A percentile compares a stretch with the other conserved stretches of the same genome.
Conservation (phyloP, 1,140 invertebrate species). For the Ridgeia piscesae region DNA sequence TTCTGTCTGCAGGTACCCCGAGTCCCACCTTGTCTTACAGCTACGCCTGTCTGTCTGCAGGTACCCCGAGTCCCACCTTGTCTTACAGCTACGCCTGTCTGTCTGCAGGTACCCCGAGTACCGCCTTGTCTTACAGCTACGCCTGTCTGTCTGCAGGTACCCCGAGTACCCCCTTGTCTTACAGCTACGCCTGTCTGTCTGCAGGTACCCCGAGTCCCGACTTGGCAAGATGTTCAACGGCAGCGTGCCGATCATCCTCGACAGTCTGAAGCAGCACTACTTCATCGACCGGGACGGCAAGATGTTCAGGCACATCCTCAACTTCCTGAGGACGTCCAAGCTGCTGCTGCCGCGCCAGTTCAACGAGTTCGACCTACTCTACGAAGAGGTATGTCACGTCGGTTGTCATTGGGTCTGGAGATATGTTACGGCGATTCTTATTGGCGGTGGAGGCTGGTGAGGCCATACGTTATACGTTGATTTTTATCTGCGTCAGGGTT, state of each 20-base stretch:
- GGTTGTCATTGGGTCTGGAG: not conserved
- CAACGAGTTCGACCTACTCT: conserved; percentile 81
- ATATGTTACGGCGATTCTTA: too few species aligned
- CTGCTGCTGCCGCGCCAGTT: conserved; percentile 86
- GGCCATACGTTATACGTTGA: too few species aligned
- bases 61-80: too few species aligned
- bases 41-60: too few species aligned
- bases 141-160: too few species aligned
- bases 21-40: too few species aligned
- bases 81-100: too few species aligned
- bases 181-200: conserved; percentile 31
- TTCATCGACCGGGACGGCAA: conserved; percentile 95
- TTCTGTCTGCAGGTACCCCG: too few species aligned
- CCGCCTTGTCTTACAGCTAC: too few species aligned
- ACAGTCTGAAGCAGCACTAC: conserved; percentile 95
- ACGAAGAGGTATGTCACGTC: conserved; percentile 77
- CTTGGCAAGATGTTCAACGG: conserved; percentile 93
- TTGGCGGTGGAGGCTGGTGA: too few species aligned
- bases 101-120: too few species aligned
- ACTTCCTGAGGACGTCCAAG: conserved; percentile 89
- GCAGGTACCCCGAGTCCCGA: conserved; percentile 90
- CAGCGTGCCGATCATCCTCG: conserved; percentile 92
- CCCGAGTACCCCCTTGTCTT: not conserved
- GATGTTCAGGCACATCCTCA: conserved; percentile 94
- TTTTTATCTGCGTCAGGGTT: too few species aligned